These are phyloP conservation scores for Coptodon rendalli DNA, from an alignment of 2,113 vertebrate genomes.

Conservation along the genomic window DNA sequence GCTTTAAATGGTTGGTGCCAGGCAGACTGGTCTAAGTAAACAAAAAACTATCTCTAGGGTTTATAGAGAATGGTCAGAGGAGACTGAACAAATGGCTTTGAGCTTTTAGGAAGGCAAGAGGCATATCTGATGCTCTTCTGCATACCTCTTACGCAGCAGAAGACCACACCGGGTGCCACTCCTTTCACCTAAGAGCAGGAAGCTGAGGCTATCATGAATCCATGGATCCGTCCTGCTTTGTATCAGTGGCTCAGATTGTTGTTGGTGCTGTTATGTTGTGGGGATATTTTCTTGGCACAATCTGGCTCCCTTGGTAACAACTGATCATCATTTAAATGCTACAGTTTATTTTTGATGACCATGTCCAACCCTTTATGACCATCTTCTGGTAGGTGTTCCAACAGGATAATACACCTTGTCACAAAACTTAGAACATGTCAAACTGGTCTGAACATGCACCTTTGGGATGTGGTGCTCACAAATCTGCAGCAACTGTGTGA, in stretches of 20 bases:
- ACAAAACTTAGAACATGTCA: background rate
- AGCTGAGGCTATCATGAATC: background rate
- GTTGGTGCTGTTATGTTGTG: background rate
- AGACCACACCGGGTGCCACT: background rate
- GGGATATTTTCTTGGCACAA: background rate
- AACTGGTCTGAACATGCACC: background rate
- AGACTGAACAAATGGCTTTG: background rate
- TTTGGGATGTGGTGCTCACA: background rate
- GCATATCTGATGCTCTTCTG: background rate
- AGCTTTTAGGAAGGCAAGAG: background rate
- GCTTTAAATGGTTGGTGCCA: background rate
- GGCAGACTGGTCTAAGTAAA: background rate
- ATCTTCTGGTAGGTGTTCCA: background rate
- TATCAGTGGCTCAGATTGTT: background rate
- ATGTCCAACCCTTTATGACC: background rate
- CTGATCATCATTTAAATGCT: background rate
- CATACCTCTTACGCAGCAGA: accelerated
- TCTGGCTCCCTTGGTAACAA: background rate
- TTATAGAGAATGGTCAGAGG: background rate
- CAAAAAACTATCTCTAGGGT: background rate
- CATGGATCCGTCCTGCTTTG: background rate
- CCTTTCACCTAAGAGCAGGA: accelerated
- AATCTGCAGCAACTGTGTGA: background rate
- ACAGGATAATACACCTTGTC: background rate
- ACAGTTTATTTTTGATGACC: background rate